phyloP scores from a whole-genome alignment of 2,113 vertebrate genomes.

The Arizona elegans region DNA sequence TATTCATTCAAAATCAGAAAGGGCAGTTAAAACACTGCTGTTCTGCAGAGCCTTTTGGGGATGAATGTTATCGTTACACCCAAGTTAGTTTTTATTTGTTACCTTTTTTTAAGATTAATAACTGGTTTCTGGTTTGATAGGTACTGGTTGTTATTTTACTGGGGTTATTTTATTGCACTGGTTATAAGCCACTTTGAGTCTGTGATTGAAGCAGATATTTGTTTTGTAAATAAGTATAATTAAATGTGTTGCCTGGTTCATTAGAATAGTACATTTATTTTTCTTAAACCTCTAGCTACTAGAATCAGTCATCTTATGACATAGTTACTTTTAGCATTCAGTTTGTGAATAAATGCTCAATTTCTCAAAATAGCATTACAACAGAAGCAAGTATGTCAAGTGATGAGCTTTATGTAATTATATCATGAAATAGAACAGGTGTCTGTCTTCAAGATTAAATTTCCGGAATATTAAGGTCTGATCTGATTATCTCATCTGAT shows the following conservation, averaged over 20 bases:
- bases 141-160: not conserved
- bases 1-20: not conserved
- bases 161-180: not conserved
- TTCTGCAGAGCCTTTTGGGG: not conserved
- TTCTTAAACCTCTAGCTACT: not conserved
- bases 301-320: not conserved
- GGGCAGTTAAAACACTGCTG: not conserved
- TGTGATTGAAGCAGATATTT: not conserved
- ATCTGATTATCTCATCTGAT: not conserved
- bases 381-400: not conserved
- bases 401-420: not conserved
- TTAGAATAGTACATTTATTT: not conserved
- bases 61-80: not conserved
- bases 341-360: not conserved
- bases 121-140: not conserved
- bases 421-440: not conserved
- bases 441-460: not conserved
- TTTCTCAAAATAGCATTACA: conserved; percentile 7
- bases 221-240: not conserved
- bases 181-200: not conserved
- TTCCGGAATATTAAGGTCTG: not conserved
- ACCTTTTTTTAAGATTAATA: not conserved
- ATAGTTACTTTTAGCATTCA: not conserved
- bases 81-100: not conserved
- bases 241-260: not conserved